A percentile compares a stretch with the other conserved stretches of the same genome.
phyloP scores from a whole-genome alignment of 2,797 vertebrate species.

The Molossus alvarezi region DNA sequence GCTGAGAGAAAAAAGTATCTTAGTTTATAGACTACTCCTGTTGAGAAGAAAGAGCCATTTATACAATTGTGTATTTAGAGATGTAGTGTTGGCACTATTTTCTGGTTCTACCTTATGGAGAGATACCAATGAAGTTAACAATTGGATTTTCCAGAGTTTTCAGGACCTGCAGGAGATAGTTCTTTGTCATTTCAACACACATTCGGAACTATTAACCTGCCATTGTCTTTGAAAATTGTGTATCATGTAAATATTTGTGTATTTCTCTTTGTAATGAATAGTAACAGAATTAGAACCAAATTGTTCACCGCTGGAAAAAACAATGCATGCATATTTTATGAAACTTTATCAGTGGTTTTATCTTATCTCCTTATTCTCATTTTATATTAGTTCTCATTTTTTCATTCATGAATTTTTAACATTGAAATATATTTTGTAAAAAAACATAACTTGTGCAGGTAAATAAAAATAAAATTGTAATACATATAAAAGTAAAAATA shows the following conservation, averaged over 20 bases:
- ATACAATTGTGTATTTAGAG: background rate
- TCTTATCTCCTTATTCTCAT: background rate
- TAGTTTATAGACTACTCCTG: background rate
- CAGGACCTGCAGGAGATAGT: background rate
- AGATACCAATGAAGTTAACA: background rate
- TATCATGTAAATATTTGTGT: background rate
- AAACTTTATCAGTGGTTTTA: background rate
- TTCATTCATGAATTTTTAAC: background rate
- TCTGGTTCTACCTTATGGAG: background rate
- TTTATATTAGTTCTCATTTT: background rate
- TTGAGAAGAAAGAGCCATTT: background rate
- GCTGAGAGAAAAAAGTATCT: background rate
- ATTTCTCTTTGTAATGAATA: slow-evolving; percentile 38
- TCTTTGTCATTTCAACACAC: background rate
- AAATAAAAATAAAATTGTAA: background rate
- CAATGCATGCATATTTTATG: background rate
- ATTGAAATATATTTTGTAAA: background rate
- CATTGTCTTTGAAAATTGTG: slow-evolving; percentile 21
- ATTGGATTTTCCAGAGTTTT: background rate
- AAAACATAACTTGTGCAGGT: slow-evolving; percentile 2
- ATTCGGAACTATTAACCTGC: background rate
- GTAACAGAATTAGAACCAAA: background rate
- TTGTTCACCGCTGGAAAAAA: background rate
- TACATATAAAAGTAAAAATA: background rate
- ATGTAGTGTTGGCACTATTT: background rate